These are phyloP conservation scores for Halocynthia aurantium DNA, from an alignment of 23 tunicate species.

Conservation along the genomic window DNA sequence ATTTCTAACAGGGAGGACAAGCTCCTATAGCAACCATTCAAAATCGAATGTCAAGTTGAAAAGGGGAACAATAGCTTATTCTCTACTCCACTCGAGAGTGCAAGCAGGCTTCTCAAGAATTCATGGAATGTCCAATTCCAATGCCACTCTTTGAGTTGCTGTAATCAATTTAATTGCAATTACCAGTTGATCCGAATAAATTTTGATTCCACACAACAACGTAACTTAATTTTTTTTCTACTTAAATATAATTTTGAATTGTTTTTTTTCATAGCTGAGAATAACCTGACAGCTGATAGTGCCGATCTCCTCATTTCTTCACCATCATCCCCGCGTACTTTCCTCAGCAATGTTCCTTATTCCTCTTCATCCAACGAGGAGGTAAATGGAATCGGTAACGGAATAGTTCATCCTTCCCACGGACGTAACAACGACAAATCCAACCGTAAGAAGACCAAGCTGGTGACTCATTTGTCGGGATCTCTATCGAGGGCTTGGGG, in stretches of 20 bases:
- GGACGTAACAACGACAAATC: background rate
- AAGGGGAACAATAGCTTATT: too few relatives aligned
- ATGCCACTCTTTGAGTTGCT: too few relatives aligned
- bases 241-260: background rate
- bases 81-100: too few relatives aligned
- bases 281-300: constrained; percentile 6
- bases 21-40: too few relatives aligned
- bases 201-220: too few relatives aligned
- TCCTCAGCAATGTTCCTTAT: constrained; percentile 10
- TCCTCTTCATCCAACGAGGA: constrained; percentile 11
- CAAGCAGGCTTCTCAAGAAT: too few relatives aligned
- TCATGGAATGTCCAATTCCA: too few relatives aligned
- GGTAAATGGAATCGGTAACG: constrained; percentile 1
- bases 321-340: constrained; percentile 12
- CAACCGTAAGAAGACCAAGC: constrained; percentile 13
- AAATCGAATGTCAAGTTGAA: too few relatives aligned
- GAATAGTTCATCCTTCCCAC: background rate
- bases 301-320: constrained; percentile 9
- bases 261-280: constrained; percentile 1
- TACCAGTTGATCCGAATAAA: too few relatives aligned
- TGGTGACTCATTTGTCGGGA: constrained; percentile 66
- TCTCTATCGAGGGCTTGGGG: constrained; percentile 64
- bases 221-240: background rate
- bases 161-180: too few relatives aligned
- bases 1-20: too few relatives aligned